phyloP scores from a whole-genome alignment of 2,113 vertebrate genomes.

The Scomber colias region DNA sequence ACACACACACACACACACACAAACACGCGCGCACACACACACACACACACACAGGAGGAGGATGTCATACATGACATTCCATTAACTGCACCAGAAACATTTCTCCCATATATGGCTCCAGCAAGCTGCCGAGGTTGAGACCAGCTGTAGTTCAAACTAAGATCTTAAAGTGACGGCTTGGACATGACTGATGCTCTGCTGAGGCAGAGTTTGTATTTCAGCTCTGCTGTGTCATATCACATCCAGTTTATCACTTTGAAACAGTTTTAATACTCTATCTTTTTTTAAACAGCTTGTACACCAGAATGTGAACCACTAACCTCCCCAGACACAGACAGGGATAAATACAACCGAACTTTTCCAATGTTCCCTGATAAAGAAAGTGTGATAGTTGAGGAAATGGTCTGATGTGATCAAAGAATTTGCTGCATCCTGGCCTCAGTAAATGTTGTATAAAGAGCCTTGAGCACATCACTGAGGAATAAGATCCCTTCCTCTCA shows the following conservation, averaged over 20 bases:
- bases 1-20: neutral
- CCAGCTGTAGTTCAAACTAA: constrained; percentile 35
- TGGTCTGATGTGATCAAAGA: constrained; percentile 51
- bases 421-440: constrained; percentile 57
- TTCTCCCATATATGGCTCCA: constrained; percentile 73
- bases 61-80: constrained; percentile 73
- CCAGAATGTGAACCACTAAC: neutral
- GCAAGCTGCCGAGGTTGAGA: constrained; percentile 15
- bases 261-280: neutral
- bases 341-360: constrained; percentile 27
- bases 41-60: constrained; percentile 28
- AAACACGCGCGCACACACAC: neutral
- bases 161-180: constrained; percentile 7
- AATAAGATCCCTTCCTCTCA: constrained; percentile 20
- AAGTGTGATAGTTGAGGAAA: constrained; percentile 52
- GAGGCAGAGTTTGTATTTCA: constrained; percentile 1
- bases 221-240: neutral
- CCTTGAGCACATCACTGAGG: constrained; percentile 15
- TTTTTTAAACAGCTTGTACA: neutral
- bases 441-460: constrained; percentile 30
- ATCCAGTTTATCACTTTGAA: neutral
- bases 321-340: neutral
- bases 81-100: constrained; percentile 45
- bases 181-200: neutral
- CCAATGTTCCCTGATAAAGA: constrained; percentile 34